Evolutionary conservation across 2,113 vertebrate species (phyloP).

Genomic region (Cyphomyrus discorhynchus): DNA sequence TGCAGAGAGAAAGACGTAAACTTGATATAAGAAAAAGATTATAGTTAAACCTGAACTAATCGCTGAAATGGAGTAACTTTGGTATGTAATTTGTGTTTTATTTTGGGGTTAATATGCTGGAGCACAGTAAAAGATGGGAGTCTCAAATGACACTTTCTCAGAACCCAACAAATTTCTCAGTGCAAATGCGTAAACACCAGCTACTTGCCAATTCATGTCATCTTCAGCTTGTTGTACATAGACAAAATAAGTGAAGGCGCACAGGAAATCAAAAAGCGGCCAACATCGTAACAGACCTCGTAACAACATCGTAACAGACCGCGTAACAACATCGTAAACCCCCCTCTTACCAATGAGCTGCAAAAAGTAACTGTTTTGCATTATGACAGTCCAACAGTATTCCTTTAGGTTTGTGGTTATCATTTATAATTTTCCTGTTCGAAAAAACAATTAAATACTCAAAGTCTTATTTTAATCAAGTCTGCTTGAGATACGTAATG

Average conservation of each 20-base stretch:
- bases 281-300: background rate
- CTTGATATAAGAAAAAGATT: background rate
- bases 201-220: background rate
- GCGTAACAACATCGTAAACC: background rate
- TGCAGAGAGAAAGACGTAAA: slow-evolving; percentile 6
- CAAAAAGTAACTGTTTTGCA: background rate
- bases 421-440: background rate
- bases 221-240: background rate
- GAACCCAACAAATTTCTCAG: background rate
- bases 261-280: background rate
- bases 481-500: background rate
- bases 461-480: background rate
- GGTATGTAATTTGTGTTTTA: background rate
- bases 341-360: background rate
- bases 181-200: background rate
- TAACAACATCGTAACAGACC: too few relatives aligned
- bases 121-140: background rate
- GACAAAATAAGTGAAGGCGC: background rate
- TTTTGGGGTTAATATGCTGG: background rate
- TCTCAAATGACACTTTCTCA: background rate
- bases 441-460: background rate
- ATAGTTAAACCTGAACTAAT: background rate
- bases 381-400: background rate
- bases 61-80: background rate
- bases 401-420: background rate